phyloP scores from a whole-genome alignment of 2,113 vertebrate species.

The Pogona vitticeps region DNA sequence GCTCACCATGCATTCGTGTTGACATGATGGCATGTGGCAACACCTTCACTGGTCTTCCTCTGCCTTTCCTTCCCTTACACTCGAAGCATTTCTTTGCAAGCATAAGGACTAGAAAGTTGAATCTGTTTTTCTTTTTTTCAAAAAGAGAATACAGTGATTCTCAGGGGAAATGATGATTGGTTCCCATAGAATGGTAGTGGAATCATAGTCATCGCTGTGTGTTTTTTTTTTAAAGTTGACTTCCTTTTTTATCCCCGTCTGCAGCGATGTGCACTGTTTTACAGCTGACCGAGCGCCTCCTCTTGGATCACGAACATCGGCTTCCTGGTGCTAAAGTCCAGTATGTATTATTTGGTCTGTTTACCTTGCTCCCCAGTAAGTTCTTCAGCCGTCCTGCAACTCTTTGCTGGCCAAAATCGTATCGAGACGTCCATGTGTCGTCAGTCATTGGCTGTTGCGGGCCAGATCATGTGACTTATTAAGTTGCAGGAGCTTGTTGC shows the following conservation, averaged over 20 bases:
- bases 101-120: neutral
- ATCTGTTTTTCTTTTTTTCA: too few relatives aligned
- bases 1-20: too few relatives aligned
- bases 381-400: neutral
- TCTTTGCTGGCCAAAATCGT: too few relatives aligned
- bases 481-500: too few relatives aligned
- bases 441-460: too few relatives aligned
- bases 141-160: neutral
- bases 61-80: neutral
- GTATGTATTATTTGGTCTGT: conserved; percentile 74
- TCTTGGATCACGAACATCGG: conserved; percentile 88
- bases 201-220: too few relatives aligned
- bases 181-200: neutral
- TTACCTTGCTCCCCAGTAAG: neutral
- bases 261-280: conserved; percentile 84
- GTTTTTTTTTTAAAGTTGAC: too few relatives aligned
- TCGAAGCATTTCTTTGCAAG: neutral
- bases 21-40: too few relatives aligned
- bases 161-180: neutral
- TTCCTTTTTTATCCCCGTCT: conserved; percentile 14
- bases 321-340: conserved; percentile 87
- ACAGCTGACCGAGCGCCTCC: conserved; percentile 89
- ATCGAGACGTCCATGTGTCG: too few relatives aligned
- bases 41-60: too few relatives aligned
- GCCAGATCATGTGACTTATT: too few relatives aligned